Evolutionary conservation across 2,888 invertebrate genomes (phyloP), one percentile per base, ranked within the genome.

Genomic region (Sminthurides aquaticus): DNA sequence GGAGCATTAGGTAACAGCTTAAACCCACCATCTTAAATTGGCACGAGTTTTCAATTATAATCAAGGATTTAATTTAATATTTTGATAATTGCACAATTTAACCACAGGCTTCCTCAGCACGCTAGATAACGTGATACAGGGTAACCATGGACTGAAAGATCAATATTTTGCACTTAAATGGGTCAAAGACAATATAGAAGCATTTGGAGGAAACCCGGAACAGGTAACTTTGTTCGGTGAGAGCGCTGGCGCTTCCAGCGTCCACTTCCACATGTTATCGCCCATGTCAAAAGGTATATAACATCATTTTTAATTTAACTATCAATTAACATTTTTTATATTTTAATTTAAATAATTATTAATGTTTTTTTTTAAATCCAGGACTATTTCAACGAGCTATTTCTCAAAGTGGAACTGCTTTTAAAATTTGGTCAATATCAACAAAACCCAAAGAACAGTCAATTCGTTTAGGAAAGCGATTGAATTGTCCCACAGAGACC

Each of bases 381-480:
- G 69, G 71, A 18, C 56, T 71, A 3, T 70, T 71, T 43, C 52
- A 62, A 1, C 67, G 59, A 26, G 69, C 66, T 2, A 69, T 69
- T 2, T 67, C 64, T 59, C 27, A 67, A 1, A 69, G 70, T 66
- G 72, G 72, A 1, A 67, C 69, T 5, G 70, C 72, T 2, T 69
- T 72, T 3, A 72, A 72, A 57, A 63, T 68, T 0, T 70, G 70
- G 70, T 70, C 72, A 11, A 52, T 72, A 2, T 5, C 67, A 8
- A 67, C 71, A 25, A 57, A 60, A 28, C 43, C 57, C 3, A 54
- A 54, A 15, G 67, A 52, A n/a, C 70, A 72, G 49, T 65, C 70
- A 0, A 3, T 57, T 0, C 24, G 63, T 34, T 29, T 72, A 1
- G 72, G 68, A 5, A 2, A 48, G 11, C 43, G 59, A 24, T 48